Evolutionary conservation across 2,888 invertebrate genomes (phyloP), one percentile per base, ranked within the genome.

Genomic region (Campaea margaritaria): DNA sequence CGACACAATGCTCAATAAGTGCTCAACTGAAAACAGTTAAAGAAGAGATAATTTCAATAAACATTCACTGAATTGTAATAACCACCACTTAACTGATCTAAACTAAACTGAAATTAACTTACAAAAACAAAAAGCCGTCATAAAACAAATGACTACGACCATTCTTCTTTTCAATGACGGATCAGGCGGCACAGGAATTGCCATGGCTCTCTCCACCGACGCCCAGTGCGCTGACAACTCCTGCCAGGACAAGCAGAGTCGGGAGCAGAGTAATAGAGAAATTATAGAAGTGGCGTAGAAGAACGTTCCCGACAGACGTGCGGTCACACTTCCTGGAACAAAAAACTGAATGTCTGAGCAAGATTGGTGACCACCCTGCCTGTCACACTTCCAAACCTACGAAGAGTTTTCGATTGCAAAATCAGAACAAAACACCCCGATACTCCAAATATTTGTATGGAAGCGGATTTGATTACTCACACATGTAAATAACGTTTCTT

Each of bases 1-100:
- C 0, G 93, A 87, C 3, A 93, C 58, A 64, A 94, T 86, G 56
- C 94, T 94, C 52, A 94, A 75, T 1, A 87, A 44, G 72, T 95
- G 95, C 70, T 95, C 95, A 58, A 92, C 94, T 94, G 78, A 1
- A 80, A 79, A 16, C 28, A 45, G 9, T 9, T 11, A 9, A 2
- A 34, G 1, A 34, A 11, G 21, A 5, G 2, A 21, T 21, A 21
- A 21, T 21, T 21, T 21, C 21, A 21, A n/a, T n/a, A n/a, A n/a
- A n/a, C n/a, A n/a, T n/a, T n/a, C n/a, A n/a, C n/a, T n/a, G n/a
- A n/a, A n/a, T n/a, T n/a, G n/a, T n/a, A n/a, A n/a, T n/a, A n/a
- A n/a, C n/a, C n/a, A n/a, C n/a, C 5, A 21, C 21, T 5, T 21
- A 21, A 21, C 21, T 5, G 2, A 21, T 3, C 5, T 3, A 21